Percentiles rank a stretch among this genome's conserved stretches.
Evolutionary conservation across 2,888 invertebrate genomes (phyloP).

Genomic region (Sminthurinus aureus): DNA sequence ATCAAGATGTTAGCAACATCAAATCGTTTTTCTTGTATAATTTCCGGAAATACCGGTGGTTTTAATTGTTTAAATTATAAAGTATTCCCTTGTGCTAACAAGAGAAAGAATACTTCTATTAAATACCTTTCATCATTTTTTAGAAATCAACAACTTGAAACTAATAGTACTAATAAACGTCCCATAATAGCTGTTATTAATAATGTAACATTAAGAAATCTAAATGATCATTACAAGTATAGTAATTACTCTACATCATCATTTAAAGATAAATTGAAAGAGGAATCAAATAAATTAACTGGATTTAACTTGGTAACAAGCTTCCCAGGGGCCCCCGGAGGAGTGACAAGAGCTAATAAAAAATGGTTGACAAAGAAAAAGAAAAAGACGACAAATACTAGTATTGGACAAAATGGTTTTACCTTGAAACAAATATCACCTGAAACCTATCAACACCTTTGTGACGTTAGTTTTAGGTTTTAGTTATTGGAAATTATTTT

Average conservation of each 20-base stretch:
- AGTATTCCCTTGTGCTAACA: too few relatives aligned
- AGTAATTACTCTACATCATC: not conserved
- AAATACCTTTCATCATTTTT: too few relatives aligned
- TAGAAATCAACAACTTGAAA: not conserved
- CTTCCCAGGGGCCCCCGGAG: not conserved
- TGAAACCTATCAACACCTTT: not conserved
- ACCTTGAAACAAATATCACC: not conserved
- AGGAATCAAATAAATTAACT: not conserved
- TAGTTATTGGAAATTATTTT: not conserved
- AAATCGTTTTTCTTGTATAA: too few relatives aligned
- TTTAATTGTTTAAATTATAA: too few relatives aligned
- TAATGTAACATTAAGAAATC: not conserved
- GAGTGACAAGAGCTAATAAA: not conserved
- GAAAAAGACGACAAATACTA: not conserved
- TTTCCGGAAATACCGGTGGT: too few relatives aligned
- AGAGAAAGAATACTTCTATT: too few relatives aligned
- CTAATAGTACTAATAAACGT: too few relatives aligned
- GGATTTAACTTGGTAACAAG: not conserved
- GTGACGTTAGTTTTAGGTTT: too few relatives aligned
- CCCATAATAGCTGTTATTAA: not conserved
- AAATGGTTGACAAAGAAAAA: constrained; percentile 28
- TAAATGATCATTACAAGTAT: not conserved
- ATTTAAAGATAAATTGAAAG: not conserved
- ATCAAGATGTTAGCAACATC: too few relatives aligned
- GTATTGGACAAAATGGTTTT: not conserved